These are phyloP conservation scores for Empidonax traillii DNA, from an alignment of 2,113 vertebrate genomes.

Conservation along the genomic window DNA sequence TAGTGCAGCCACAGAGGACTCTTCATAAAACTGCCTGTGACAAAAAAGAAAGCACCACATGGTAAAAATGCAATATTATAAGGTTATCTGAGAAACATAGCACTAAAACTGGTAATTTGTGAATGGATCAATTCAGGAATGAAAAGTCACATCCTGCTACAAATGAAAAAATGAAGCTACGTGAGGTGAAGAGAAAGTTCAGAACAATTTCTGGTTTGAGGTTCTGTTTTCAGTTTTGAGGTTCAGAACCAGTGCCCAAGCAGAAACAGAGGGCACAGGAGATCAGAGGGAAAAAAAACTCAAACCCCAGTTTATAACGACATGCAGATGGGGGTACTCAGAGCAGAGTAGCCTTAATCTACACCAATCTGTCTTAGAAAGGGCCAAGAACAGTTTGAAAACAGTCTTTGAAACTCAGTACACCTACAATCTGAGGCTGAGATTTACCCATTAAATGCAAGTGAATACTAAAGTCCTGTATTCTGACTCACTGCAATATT, in stretches of 20 bases:
- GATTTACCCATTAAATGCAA: neutral
- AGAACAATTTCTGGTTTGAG: neutral
- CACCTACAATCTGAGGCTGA: neutral
- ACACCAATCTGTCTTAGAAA: neutral
- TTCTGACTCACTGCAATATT: neutral
- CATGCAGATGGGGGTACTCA: neutral
- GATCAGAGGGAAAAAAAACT: neutral
- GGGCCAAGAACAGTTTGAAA: neutral
- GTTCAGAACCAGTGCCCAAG: neutral
- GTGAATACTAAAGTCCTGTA: neutral
- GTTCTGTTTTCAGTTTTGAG: neutral
- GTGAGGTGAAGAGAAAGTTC: neutral
- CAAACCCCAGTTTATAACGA: neutral
- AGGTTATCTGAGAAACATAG: neutral
- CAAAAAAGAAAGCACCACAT: neutral
- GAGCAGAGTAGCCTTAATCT: neutral
- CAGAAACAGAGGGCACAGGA: neutral
- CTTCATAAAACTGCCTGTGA: neutral
- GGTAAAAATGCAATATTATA: neutral
- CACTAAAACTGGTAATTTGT: neutral
- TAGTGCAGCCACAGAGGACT: neutral
- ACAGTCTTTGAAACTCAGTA: neutral
- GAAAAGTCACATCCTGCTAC: neutral
- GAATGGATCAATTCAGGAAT: neutral
- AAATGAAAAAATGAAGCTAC: neutral